Conservation (phyloP, 2,888 invertebrate species). For the Latheticus oryzae region DNA sequence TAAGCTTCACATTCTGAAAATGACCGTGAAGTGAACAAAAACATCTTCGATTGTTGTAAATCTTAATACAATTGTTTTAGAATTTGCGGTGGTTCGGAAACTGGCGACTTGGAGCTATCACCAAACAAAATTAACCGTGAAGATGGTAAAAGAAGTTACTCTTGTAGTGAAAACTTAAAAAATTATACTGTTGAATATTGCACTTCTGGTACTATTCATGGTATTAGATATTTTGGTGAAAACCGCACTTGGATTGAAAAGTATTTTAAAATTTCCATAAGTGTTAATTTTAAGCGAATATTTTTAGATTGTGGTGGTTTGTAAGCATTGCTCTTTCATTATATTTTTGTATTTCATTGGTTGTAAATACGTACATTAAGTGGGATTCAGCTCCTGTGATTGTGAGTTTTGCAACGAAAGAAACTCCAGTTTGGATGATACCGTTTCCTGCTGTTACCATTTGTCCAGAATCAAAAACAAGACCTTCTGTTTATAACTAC, state of each 20-base stretch:
- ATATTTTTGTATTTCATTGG: constrained; percentile 69
- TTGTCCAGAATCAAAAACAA: constrained; percentile 41
- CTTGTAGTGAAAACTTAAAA: constrained; percentile 8
- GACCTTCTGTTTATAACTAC: constrained; percentile 40
- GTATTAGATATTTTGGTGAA: constrained; percentile 38
- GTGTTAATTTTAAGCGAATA: too few species aligned
- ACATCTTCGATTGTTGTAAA: too few species aligned
- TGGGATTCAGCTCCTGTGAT: constrained; percentile 78
- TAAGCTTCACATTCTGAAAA: too few species aligned
- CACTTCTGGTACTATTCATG: constrained; percentile 37
- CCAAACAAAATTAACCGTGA: constrained; percentile 3
- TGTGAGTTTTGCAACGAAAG: constrained; percentile 77
- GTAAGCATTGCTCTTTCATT: constrained; percentile 59
- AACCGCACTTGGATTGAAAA: constrained; percentile 40
- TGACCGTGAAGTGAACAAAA: too few species aligned
- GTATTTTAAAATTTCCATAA: constrained; percentile 34
- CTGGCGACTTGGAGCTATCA: constrained; percentile 12
- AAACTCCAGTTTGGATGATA: constrained; percentile 74
- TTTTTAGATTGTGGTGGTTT: constrained; percentile 74
- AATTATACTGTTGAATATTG: constrained; percentile 37
- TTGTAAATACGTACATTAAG: constrained; percentile 74
- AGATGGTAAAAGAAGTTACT: constrained; percentile 15
- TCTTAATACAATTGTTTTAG: background rate
- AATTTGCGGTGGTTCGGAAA: constrained; percentile 13
- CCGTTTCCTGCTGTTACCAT: constrained; percentile 58